Percentiles rank a stretch among this genome's conserved stretches.
Conservation (phyloP, 1,140 invertebrate species). For the Drosophila paulistorum region DNA sequence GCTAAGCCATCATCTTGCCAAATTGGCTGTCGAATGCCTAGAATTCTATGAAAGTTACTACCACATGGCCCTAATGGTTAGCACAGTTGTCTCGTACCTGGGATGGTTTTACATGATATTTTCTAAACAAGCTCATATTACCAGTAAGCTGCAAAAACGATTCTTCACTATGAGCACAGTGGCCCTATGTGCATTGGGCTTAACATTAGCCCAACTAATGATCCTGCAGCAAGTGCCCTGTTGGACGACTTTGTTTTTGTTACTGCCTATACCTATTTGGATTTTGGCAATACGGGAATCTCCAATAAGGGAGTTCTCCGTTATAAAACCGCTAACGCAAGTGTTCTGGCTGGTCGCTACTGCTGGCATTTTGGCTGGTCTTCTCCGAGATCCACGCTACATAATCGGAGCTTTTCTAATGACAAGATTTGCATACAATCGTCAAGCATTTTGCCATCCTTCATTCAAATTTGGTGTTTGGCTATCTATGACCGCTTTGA, state of each 20-base stretch:
- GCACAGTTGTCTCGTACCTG: slow-evolving; percentile 86
- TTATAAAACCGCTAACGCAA: slow-evolving; percentile 16
- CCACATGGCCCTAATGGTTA: slow-evolving; percentile 85
- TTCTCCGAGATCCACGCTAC: slow-evolving; percentile 31
- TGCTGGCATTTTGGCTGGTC: slow-evolving; percentile 61
- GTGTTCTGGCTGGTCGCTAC: slow-evolving; percentile 34
- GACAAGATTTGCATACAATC: slow-evolving; percentile 38
- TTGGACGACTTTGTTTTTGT: slow-evolving; percentile 51
- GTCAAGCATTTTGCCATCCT: slow-evolving; percentile 21
- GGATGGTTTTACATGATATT: slow-evolving; percentile 86
- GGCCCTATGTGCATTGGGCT: slow-evolving; percentile 14
- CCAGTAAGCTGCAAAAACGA: neutral
- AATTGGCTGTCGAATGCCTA: slow-evolving; percentile 84
- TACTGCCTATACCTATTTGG: slow-evolving; percentile 66
- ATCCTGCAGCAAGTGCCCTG: slow-evolving; percentile 48
- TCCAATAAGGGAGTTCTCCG: neutral
- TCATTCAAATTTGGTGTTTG: slow-evolving; percentile 40
- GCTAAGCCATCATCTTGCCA: slow-evolving; percentile 31
- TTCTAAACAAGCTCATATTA: slow-evolving; percentile 12
- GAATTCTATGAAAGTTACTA: slow-evolving; percentile 91
- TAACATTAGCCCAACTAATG: slow-evolving; percentile 28
- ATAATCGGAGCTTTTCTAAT: slow-evolving; percentile 41
- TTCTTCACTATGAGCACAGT: neutral
- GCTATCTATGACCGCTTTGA: slow-evolving; percentile 32
- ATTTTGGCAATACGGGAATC: slow-evolving; percentile 34